phyloP scores from a whole-genome alignment of 2,113 vertebrate genomes.

The Microcebus murinus region DNA sequence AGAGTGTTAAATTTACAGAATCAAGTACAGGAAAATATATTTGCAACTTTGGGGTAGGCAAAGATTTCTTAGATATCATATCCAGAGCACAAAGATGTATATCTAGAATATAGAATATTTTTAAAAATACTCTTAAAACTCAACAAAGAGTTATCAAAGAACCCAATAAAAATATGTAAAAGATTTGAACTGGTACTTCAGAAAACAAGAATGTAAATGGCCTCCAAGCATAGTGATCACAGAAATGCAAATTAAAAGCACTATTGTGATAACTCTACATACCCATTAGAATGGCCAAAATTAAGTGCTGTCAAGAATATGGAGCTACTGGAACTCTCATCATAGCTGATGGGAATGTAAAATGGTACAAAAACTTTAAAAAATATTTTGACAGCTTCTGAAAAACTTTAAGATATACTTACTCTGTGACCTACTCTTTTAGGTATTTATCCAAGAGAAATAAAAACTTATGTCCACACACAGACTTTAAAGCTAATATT shows the following conservation, averaged over 20 bases:
- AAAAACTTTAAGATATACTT: background rate
- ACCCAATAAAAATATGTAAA: background rate
- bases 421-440: background rate
- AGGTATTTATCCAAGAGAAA: background rate
- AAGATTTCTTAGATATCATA: background rate
- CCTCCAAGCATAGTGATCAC: background rate
- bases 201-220: background rate
- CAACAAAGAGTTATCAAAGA: background rate
- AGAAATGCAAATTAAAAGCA: slow-evolving; percentile 2
- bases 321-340: background rate
- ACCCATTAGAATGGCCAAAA: background rate
- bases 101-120: background rate
- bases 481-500: background rate
- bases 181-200: background rate
- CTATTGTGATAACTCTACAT: background rate
- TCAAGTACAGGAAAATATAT: background rate
- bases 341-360: background rate
- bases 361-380: background rate
- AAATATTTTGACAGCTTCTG: background rate
- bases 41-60: background rate
- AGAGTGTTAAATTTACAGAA: background rate
- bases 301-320: background rate
- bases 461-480: background rate
- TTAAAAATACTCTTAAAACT: background rate
- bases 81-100: background rate